phyloP scores from a whole-genome alignment of 1,140 invertebrate species.

The Uloborus diversus region DNA sequence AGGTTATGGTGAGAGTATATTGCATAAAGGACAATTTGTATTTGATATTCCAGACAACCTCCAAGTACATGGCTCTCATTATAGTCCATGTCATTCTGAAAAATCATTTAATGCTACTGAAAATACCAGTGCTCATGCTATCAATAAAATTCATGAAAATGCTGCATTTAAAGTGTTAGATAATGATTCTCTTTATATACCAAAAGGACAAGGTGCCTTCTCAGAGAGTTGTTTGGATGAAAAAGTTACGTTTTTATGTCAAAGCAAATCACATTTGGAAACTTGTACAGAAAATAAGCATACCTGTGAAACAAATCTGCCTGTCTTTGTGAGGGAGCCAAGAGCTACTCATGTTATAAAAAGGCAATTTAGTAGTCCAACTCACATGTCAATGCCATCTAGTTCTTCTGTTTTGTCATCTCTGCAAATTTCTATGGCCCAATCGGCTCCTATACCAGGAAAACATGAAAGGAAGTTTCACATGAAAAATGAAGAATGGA shows the following conservation, averaged over 20 bases:
- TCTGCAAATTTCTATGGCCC: slow-evolving; percentile 41
- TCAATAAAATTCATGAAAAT: slow-evolving; percentile 39
- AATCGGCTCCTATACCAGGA: slow-evolving; percentile 42
- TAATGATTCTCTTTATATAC: slow-evolving; percentile 23
- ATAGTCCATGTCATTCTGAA: slow-evolving; percentile 54
- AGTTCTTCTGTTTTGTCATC: slow-evolving; percentile 48
- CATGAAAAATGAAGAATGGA: slow-evolving; percentile 37
- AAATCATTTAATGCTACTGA: slow-evolving; percentile 47
- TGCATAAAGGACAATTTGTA: slow-evolving; percentile 86
- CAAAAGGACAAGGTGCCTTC: slow-evolving; percentile 37
- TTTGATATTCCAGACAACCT: slow-evolving; percentile 46
- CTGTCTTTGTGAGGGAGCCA: slow-evolving; percentile 12
- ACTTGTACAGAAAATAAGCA: not conserved
- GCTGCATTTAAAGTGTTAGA: slow-evolving; percentile 24
- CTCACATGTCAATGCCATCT: slow-evolving; percentile 53
- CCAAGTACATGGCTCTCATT: not conserved
- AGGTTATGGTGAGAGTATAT: slow-evolving; percentile 92
- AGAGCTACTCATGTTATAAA: slow-evolving; percentile 42
- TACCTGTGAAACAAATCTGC: slow-evolving; percentile 1
- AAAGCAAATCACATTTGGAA: slow-evolving; percentile 11
- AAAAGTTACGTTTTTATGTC: slow-evolving; percentile 32
- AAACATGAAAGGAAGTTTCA: slow-evolving; percentile 39
- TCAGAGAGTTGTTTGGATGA: slow-evolving; percentile 49
- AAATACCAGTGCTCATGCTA: slow-evolving; percentile 3
- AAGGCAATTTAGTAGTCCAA: slow-evolving; percentile 55